phyloP scores from a whole-genome alignment of 2,797 vertebrate species.

The Octomys mimax region DNA sequence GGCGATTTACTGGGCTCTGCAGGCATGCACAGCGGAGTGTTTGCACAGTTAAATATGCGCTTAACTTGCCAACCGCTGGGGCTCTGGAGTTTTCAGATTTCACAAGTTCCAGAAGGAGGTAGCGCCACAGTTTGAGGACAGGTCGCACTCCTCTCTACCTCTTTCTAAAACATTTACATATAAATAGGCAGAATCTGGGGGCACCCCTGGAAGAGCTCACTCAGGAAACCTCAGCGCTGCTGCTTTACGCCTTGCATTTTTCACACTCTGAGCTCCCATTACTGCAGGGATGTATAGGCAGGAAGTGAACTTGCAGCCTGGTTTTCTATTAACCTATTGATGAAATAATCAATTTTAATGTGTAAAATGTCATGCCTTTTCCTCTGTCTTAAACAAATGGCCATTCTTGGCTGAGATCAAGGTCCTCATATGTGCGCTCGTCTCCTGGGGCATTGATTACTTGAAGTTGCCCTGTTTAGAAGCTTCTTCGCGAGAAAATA shows the following conservation, averaged over 20 bases:
- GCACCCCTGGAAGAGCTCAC: slow-evolving; percentile 48
- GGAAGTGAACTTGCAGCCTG: slow-evolving; percentile 81
- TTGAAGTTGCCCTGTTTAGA: slow-evolving; percentile 42
- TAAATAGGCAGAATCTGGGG: slow-evolving; percentile 84
- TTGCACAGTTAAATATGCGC: rapidly evolving
- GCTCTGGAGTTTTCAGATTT: neutral
- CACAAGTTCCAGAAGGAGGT: slow-evolving; percentile 33
- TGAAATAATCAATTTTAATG: slow-evolving; percentile 88
- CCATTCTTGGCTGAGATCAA: slow-evolving; percentile 54
- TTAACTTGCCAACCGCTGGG: neutral
- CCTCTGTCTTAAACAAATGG: slow-evolving; percentile 83
- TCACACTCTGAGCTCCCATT: slow-evolving; percentile 79
- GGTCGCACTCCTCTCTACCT: slow-evolving; percentile 62
- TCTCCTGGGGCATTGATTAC: slow-evolving; percentile 60
- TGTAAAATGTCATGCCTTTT: slow-evolving; percentile 79
- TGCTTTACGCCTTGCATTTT: slow-evolving; percentile 72
- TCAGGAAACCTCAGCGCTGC: slow-evolving; percentile 57
- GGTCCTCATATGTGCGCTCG: slow-evolving; percentile 49
- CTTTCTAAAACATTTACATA: slow-evolving; percentile 87
- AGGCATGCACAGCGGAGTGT: rapidly evolving
- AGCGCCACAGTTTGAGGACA: neutral
- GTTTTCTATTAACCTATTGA: slow-evolving; percentile 90
- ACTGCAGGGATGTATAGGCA: slow-evolving; percentile 46
- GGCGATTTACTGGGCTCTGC: neutral
- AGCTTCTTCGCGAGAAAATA: slow-evolving; percentile 62